A percentile compares a stretch with the other conserved stretches of the same genome.
These are phyloP conservation scores for Formica exsecta DNA, from an alignment of 1,140 invertebrate species.

Conservation along the genomic window DNA sequence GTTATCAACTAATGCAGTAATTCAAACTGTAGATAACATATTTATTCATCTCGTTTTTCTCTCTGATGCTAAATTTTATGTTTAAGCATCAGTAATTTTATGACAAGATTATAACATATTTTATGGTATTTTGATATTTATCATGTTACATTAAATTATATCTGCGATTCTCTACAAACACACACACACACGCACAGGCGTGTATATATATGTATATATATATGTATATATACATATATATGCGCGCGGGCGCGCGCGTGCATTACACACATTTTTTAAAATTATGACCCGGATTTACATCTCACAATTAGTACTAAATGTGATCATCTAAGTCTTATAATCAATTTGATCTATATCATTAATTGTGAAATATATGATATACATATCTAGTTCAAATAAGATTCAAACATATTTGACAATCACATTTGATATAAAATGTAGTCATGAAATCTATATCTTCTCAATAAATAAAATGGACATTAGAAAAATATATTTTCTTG, in stretches of 20 bases:
- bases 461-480: neutral
- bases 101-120: neutral
- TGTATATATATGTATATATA: too few relatives aligned
- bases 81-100: neutral
- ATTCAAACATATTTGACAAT: neutral
- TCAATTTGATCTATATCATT: too few relatives aligned
- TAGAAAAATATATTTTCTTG: neutral
- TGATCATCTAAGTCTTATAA: too few relatives aligned
- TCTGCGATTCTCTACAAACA: neutral
- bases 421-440: neutral
- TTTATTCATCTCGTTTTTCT: neutral
- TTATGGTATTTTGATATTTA: neutral
- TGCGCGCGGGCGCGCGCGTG: too few relatives aligned
- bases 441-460: neutral
- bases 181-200: too few relatives aligned
- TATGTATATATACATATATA: too few relatives aligned
- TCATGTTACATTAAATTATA: neutral
- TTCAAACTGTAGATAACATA: neutral
- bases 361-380: too few relatives aligned
- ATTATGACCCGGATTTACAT: too few relatives aligned
- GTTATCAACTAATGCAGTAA: neutral
- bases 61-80: neutral
- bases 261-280: too few relatives aligned
- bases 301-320: too few relatives aligned
- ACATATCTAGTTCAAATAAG: neutral